Evolutionary conservation across 2,113 vertebrate species (phyloP).

Genomic region (Numenius arquata): DNA sequence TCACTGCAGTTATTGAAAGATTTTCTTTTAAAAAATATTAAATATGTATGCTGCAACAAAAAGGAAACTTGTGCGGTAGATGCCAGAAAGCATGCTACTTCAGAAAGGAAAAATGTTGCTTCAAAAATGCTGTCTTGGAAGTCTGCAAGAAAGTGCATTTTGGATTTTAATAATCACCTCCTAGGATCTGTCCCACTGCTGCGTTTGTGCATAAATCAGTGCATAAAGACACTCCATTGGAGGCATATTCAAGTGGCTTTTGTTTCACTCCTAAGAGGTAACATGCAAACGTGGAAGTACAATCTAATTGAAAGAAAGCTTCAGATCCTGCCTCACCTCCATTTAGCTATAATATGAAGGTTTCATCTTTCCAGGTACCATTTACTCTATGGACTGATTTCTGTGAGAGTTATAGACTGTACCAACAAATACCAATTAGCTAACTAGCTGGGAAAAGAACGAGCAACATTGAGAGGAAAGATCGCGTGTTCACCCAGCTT

Average conservation of each 20-base stretch:
- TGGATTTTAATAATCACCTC: conserved; percentile 19
- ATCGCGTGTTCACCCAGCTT: not conserved
- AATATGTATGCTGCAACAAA: not conserved
- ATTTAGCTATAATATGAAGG: not conserved
- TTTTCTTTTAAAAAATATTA: not conserved
- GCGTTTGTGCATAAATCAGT: not conserved
- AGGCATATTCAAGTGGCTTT: not conserved
- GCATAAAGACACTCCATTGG: not conserved
- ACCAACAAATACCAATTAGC: conserved; percentile 3
- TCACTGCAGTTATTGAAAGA: not conserved
- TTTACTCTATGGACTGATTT: not conserved
- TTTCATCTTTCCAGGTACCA: not conserved
- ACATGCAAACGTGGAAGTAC: not conserved
- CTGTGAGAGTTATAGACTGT: not conserved
- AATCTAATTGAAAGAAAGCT: not conserved
- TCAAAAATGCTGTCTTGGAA: not conserved
- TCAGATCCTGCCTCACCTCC: not conserved
- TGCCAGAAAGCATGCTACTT: not conserved
- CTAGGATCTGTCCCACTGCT: not conserved
- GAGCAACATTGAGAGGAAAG: not conserved
- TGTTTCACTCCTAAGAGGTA: not conserved
- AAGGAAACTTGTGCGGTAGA: not conserved
- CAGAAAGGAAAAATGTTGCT: not conserved
- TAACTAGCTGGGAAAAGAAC: not conserved
- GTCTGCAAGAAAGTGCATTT: not conserved